Evolutionary conservation across 1,140 invertebrate species (phyloP), one percentile per base, ranked within the genome.

Genomic region (Achatina immaculata): DNA sequence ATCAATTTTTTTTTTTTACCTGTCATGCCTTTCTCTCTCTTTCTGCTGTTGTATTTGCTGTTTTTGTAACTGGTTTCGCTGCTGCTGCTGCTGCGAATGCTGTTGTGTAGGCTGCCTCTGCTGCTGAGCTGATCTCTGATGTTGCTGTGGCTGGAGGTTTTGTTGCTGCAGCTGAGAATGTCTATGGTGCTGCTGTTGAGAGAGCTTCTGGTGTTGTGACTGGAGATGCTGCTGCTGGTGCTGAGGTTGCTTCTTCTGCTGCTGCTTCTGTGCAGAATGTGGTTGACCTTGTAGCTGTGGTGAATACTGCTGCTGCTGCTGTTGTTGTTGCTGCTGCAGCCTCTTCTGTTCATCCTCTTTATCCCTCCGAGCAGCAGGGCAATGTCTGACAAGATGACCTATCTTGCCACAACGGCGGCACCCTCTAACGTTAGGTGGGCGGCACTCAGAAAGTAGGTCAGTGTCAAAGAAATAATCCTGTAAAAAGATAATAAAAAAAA

Each of bases 361-460:
- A 34, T 69, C 74, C 48, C 55, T 76, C 7, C 36, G 21, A 21
- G 38, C 62, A 68, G 68, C 58, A 34, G 90, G 93, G 87, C 94
- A 94, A 45, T 94, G 92, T 82, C 92, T 92, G 2, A 92, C 92
- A 82, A 93, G 92, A 86, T 94, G 94, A 43, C 94, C 94, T 81
- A 93, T 93, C 85, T 92, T 93, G 66, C 92, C 92, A 88, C 94
- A 94, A 31, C 91, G 86, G 40, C 92, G 90, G 87, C 94, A 94
- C 42, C 93, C 92, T 38, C 93, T 85, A 83, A 93, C 93, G 84
- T 92, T 92, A 9, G 93, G 93, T 28, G 92, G 93, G 24, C 89
- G 86, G n/a, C 92, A 91, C 40, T 91, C 90, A 16, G 89, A 90
- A 62, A 93, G 84, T 16, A 89, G 84, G 2, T 82, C 48, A 21